These are phyloP conservation scores for Ellobius talpinus DNA, from an alignment of 2,113 vertebrate genomes.

Conservation along the genomic window DNA sequence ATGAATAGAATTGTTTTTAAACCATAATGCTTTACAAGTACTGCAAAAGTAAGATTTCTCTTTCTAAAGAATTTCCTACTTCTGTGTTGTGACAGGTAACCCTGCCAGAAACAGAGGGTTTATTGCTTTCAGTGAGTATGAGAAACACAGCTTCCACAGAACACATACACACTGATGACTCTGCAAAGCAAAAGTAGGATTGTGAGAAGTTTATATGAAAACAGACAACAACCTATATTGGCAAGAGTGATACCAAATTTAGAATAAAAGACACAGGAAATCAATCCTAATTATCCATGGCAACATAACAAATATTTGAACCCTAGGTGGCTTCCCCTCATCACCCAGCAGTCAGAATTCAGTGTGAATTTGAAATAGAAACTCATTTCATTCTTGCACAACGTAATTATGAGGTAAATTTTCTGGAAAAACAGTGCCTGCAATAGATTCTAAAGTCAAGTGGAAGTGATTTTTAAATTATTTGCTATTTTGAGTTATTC, in stretches of 20 bases:
- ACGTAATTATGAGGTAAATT: constrained; percentile 83
- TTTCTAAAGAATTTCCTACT: background rate
- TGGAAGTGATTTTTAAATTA: constrained; percentile 82
- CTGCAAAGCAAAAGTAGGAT: constrained; percentile 2
- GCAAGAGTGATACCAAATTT: constrained; percentile 5
- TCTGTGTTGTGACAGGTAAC: background rate
- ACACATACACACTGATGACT: background rate
- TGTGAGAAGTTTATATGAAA: background rate
- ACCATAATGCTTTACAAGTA: background rate
- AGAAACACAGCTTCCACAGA: background rate
- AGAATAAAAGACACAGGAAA: constrained; percentile 31
- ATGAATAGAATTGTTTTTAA: background rate
- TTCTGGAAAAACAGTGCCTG: constrained; percentile 82
- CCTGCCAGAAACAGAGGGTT: constrained; percentile 8
- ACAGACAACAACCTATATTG: background rate
- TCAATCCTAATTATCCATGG: constrained; percentile 3
- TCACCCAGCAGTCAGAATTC: constrained; percentile 61
- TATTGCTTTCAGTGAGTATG: background rate
- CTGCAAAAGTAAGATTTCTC: background rate
- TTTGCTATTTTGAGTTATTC: constrained; percentile 78
- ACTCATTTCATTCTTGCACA: constrained; percentile 78
- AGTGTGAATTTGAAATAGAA: constrained; percentile 74
- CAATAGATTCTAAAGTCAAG: constrained; percentile 81
- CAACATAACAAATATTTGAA: constrained; percentile 48
- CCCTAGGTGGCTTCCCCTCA: constrained; percentile 8